phyloP scores from a whole-genome alignment of 2,888 invertebrate species.

The Galeruca laticollis region DNA sequence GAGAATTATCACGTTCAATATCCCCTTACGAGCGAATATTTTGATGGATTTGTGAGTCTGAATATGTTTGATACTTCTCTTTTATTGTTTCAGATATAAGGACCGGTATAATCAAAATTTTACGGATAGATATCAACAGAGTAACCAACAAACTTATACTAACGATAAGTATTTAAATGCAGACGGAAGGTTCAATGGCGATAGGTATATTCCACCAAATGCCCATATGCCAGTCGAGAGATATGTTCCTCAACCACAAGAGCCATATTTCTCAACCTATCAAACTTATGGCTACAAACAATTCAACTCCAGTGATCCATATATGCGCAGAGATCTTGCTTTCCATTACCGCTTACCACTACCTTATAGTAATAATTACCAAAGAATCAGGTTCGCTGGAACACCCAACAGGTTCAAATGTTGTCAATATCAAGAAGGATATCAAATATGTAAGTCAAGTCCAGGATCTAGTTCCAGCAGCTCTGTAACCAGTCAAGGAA shows the following conservation, averaged over 20 bases:
- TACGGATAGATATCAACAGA: conserved; percentile 42
- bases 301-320: conserved; percentile 68
- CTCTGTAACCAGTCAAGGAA: conserved; percentile 64
- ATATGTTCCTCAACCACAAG: conserved; percentile 75
- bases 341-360: conserved; percentile 72
- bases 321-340: conserved; percentile 72
- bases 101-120: conserved; percentile 43
- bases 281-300: conserved; percentile 56
- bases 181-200: conserved; percentile 57
- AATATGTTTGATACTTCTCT: conserved; percentile 6
- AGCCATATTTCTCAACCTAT: conserved; percentile 69
- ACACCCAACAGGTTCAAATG: conserved; percentile 64
- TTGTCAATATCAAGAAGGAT: conserved; percentile 63
- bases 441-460: conserved; percentile 64
- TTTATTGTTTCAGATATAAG: conserved; percentile 38
- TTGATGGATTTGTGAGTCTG: too few species aligned
- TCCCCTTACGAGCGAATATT: background rate
- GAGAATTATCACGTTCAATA: too few species aligned
- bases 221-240: conserved; percentile 80
- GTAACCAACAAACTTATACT: conserved; percentile 42
- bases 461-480: conserved; percentile 68
- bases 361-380: conserved; percentile 65
- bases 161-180: conserved; percentile 51
- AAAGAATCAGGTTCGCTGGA: conserved; percentile 57
- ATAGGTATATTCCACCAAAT: conserved; percentile 76